Evolutionary conservation across 1,140 invertebrate genomes (phyloP).

Genomic region (Hycleus phaleratus): DNA sequence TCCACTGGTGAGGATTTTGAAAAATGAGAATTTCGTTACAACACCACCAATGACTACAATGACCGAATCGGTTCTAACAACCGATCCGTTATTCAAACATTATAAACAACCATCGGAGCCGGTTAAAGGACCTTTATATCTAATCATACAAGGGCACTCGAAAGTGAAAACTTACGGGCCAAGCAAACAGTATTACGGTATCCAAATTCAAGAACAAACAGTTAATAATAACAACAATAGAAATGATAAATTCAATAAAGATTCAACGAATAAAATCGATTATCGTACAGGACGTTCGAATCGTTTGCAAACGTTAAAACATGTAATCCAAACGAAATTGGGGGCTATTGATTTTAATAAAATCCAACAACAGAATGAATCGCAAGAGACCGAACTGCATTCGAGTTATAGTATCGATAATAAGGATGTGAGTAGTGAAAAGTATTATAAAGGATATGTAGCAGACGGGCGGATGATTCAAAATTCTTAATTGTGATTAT

Average conservation of each 20-base stretch:
- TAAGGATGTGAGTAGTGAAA: constrained; percentile 42
- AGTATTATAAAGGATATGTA: constrained; percentile 52
- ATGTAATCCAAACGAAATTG: constrained; percentile 34
- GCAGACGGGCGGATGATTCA: constrained; percentile 32
- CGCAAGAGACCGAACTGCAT: constrained; percentile 48
- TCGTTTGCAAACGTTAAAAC: constrained; percentile 33
- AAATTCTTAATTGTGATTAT: no score
- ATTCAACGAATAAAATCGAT: neutral
- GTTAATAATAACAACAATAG: no score
- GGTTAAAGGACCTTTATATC: constrained; percentile 58
- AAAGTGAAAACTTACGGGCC: constrained; percentile 75
- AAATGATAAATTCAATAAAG: no score
- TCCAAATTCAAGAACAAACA: constrained; percentile 39
- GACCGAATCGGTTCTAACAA: constrained; percentile 39
- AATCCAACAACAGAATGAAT: constrained; percentile 11
- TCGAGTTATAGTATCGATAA: constrained; percentile 49
- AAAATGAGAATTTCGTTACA: constrained; percentile 12
- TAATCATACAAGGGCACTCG: constrained; percentile 75
- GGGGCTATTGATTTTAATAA: constrained; percentile 32
- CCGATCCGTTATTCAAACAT: constrained; percentile 51
- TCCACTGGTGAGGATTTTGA: neutral
- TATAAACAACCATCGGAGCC: constrained; percentile 57
- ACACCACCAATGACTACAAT: constrained; percentile 36
- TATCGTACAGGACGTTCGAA: constrained; percentile 27
- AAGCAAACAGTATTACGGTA: constrained; percentile 45